Conservation (phyloP, 2,888 invertebrate genomes). For the Himalopsyche tibetana region DNA sequence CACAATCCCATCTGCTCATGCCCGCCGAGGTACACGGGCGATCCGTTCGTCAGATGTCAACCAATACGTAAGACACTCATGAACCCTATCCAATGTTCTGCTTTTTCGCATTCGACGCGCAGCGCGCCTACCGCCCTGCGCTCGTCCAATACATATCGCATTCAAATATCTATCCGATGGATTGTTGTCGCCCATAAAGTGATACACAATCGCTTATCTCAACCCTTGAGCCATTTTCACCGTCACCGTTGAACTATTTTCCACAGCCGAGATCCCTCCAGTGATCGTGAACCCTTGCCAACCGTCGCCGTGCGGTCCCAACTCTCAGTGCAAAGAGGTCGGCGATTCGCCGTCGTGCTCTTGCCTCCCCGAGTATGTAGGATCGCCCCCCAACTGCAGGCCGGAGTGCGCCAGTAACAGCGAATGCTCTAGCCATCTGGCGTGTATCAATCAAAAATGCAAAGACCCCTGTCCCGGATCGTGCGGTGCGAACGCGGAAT, state of each 20-base stretch:
- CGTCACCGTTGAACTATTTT: too few species aligned
- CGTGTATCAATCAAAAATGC: constrained; percentile 82
- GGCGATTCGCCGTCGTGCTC: constrained; percentile 77
- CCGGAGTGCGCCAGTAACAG: constrained; percentile 82
- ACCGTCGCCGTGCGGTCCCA: constrained; percentile 81
- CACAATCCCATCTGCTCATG: constrained; percentile 91
- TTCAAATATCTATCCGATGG: too few species aligned
- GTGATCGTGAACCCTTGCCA: constrained; percentile 77
- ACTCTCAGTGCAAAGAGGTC: constrained; percentile 77
- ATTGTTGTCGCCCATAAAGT: too few species aligned
- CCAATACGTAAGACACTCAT: constrained; percentile 66
- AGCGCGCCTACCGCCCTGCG: too few species aligned
- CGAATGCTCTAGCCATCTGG: constrained; percentile 79
- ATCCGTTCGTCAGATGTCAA: constrained; percentile 81
- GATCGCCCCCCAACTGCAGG: constrained; percentile 81
- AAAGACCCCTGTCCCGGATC: constrained; percentile 81
- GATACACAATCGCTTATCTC: too few species aligned
- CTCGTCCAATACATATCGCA: too few species aligned
- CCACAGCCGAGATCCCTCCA: constrained; percentile 71
- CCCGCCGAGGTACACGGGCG: constrained; percentile 83
- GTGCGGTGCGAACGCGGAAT: constrained; percentile 80
- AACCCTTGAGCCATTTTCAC: too few species aligned
- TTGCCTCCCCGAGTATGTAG: constrained; percentile 78
- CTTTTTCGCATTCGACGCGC: too few species aligned
- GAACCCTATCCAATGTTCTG: too few species aligned